These are phyloP conservation scores for Alitta virens DNA, from an alignment of 2,888 invertebrate genomes.

Conservation along the genomic window DNA sequence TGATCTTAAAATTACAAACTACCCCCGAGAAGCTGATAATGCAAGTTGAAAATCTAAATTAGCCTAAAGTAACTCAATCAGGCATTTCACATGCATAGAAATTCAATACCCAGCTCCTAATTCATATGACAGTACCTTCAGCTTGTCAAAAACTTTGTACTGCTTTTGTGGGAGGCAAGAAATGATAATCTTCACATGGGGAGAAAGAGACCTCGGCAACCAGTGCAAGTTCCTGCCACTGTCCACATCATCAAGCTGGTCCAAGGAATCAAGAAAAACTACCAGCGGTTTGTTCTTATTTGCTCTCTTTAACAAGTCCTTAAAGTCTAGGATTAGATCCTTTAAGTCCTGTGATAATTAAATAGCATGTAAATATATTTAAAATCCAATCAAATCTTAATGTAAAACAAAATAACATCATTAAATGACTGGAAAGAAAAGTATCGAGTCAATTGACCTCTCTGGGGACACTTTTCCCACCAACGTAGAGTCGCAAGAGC, in stretches of 20 bases:
- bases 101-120: too few relatives aligned
- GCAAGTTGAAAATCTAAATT: background rate
- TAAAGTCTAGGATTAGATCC: constrained; percentile 32
- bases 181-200: constrained; percentile 35
- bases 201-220: constrained; percentile 34
- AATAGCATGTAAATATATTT: too few relatives aligned
- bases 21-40: too few relatives aligned
- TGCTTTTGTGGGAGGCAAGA: constrained; percentile 37
- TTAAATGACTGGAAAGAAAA: too few relatives aligned
- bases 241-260: constrained; percentile 34
- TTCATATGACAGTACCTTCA: too few relatives aligned
- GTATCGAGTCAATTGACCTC: too few relatives aligned
- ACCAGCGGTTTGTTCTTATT: constrained; percentile 26
- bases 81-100: background rate
- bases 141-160: constrained; percentile 35
- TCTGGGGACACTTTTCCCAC: background rate
- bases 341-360: constrained; percentile 33
- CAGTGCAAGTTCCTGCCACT: constrained; percentile 35
- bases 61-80: background rate
- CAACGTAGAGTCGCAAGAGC: constrained; percentile 26
- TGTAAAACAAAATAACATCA: too few relatives aligned
- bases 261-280: constrained; percentile 37
- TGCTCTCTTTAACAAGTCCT: constrained; percentile 16
- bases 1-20: too few relatives aligned
- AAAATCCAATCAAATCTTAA: too few relatives aligned